A percentile compares a stretch with the other conserved stretches of the same genome.
Conservation (phyloP, 2,888 invertebrate genomes). For the Alcis repandata region DNA sequence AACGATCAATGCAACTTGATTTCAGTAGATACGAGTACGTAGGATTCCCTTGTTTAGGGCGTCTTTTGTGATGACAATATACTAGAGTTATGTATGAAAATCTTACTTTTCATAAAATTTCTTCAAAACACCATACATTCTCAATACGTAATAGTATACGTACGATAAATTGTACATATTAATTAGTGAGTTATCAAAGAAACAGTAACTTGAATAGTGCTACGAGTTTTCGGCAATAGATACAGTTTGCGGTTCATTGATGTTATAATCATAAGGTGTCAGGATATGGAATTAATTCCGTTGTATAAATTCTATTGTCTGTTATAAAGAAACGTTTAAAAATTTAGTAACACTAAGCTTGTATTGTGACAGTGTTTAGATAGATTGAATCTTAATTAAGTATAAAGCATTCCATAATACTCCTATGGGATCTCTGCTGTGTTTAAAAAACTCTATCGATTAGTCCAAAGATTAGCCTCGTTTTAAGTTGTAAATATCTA, state of each 20-base stretch:
- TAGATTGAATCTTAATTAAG: constrained; percentile 82
- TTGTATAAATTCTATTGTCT: constrained; percentile 52
- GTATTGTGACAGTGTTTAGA: constrained; percentile 67
- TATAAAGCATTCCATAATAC: constrained; percentile 83
- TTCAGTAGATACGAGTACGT: constrained; percentile 34
- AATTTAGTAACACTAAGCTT: constrained; percentile 64
- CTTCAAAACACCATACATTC: constrained; percentile 28
- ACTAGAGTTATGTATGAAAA: constrained; percentile 57
- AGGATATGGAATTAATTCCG: constrained; percentile 34
- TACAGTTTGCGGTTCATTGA: constrained; percentile 14
- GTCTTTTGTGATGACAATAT: constrained; percentile 72
- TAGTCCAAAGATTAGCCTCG: constrained; percentile 74
- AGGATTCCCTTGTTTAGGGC: constrained; percentile 42
- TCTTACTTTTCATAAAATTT: constrained; percentile 43
- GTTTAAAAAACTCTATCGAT: constrained; percentile 80
- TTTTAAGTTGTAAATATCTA: constrained; percentile 69
- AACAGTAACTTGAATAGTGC: constrained; percentile 1
- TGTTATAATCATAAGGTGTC: constrained; percentile 24
- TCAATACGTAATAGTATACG: constrained; percentile 50
- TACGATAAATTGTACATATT: constrained; percentile 5
- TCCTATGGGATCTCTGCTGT: constrained; percentile 85
- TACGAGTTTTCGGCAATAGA: not conserved
- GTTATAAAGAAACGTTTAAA: constrained; percentile 56
- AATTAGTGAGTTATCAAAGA: not conserved
- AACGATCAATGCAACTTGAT: constrained; percentile 50